Conservation (phyloP, 1,140 invertebrate genomes). For the Listronotus bonariensis region DNA sequence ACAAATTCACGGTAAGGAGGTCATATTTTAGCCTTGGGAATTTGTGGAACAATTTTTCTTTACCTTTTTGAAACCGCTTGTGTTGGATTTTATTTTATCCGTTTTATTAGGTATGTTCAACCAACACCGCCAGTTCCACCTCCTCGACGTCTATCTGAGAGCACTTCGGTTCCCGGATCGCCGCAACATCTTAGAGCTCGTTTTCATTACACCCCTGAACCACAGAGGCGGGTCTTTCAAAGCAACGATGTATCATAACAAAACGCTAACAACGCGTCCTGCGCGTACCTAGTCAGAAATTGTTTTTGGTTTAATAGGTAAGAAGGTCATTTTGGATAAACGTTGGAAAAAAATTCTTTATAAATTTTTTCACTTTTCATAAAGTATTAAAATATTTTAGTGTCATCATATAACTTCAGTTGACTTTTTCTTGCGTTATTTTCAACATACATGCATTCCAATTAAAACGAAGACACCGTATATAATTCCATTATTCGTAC, state of each 20-base stretch:
- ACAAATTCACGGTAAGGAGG: too few species aligned
- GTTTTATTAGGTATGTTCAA: slow-evolving; percentile 61
- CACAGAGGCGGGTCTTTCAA: slow-evolving; percentile 66
- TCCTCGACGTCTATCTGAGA: slow-evolving; percentile 69
- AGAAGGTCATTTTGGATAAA: slow-evolving; percentile 9
- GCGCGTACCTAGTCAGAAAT: slow-evolving; percentile 38
- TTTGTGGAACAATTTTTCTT: too few species aligned
- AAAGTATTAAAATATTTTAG: too few species aligned
- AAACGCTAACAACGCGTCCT: slow-evolving; percentile 18
- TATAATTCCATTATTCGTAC: too few species aligned
- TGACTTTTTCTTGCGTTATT: too few species aligned
- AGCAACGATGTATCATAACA: slow-evolving; percentile 52
- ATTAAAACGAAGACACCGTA: too few species aligned
- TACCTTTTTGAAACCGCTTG: too few species aligned
- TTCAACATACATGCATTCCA: too few species aligned
- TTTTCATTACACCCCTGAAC: slow-evolving; percentile 74
- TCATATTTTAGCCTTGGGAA: too few species aligned
- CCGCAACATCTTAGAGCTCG: slow-evolving; percentile 68
- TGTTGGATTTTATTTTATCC: too few species aligned
- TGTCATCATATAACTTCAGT: slow-evolving; percentile 1
- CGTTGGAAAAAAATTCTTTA: not conserved
- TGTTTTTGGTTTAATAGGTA: slow-evolving; percentile 20
- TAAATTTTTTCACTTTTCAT: too few species aligned
- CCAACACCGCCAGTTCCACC: slow-evolving; percentile 72
- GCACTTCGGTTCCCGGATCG: slow-evolving; percentile 69